Percentiles rank a stretch among this genome's conserved stretches.
These are phyloP conservation scores for Wasmannia auropunctata DNA, from an alignment of 1,140 invertebrate genomes.

Conservation along the genomic window DNA sequence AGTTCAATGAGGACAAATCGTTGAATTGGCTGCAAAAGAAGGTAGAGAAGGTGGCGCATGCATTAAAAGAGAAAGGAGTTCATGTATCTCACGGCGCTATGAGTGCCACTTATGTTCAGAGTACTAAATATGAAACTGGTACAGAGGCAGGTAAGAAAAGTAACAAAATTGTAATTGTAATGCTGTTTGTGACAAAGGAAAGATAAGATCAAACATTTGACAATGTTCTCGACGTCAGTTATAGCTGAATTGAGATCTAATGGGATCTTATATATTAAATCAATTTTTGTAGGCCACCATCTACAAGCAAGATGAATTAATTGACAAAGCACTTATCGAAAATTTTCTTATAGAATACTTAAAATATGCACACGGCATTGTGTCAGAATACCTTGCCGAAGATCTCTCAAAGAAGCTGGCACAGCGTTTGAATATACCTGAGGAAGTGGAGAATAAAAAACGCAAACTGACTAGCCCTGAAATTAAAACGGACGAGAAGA, in stretches of 20 bases:
- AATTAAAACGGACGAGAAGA: conserved; percentile 79
- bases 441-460: conserved; percentile 87
- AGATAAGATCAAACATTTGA: conserved; percentile 20
- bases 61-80: conserved; percentile 89
- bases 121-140: conserved; percentile 85
- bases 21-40: conserved; percentile 90
- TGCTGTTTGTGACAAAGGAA: not conserved
- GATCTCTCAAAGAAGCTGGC: conserved; percentile 87
- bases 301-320: conserved; percentile 13
- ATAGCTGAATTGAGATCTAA: not conserved
- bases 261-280: not conserved
- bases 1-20: conserved; percentile 92
- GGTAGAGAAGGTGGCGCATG: conserved; percentile 87
- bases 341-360: conserved; percentile 86
- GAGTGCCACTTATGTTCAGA: conserved; percentile 90
- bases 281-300: conserved; percentile 36
- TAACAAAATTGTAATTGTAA: not conserved
- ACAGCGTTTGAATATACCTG: conserved; percentile 87
- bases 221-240: not conserved
- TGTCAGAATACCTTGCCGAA: conserved; percentile 89
- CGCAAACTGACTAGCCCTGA: conserved; percentile 84
- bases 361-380: conserved; percentile 89
- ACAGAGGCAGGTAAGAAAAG: conserved; percentile 80
- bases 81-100: conserved; percentile 89
- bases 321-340: conserved; percentile 32